A percentile compares a stretch with the other conserved stretches of the same genome.
phyloP scores from a whole-genome alignment of 2,113 vertebrate genomes.

The Ancistrus triradiatus region DNA sequence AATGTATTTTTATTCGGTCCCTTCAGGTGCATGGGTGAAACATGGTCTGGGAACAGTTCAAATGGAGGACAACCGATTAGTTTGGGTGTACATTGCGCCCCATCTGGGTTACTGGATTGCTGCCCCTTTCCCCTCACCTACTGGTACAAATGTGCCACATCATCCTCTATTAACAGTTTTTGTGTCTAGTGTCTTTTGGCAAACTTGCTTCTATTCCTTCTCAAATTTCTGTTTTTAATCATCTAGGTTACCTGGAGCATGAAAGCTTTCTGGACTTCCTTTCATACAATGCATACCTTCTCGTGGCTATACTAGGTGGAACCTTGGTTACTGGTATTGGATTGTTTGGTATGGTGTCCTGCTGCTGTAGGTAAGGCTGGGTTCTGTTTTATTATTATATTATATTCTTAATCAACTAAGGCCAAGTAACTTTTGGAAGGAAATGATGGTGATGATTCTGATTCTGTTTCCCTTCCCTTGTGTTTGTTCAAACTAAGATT shows the following conservation, averaged over 20 bases:
- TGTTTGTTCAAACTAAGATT: too few relatives aligned
- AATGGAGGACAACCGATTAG: slow-evolving; percentile 62
- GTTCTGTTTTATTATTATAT: background rate
- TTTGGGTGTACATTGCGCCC: slow-evolving; percentile 85
- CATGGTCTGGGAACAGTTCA: slow-evolving; percentile 79
- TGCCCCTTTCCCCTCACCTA: slow-evolving; percentile 74
- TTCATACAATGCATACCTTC: slow-evolving; percentile 81
- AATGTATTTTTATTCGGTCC: too few relatives aligned
- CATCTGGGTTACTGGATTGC: slow-evolving; percentile 90
- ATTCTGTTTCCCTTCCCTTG: too few relatives aligned
- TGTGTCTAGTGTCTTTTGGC: background rate
- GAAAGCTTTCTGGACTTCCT: slow-evolving; percentile 76
- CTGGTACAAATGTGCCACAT: slow-evolving; percentile 76
- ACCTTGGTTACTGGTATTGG: slow-evolving; percentile 79
- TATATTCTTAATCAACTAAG: too few relatives aligned
- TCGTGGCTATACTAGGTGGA: slow-evolving; percentile 83
- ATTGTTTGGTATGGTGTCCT: slow-evolving; percentile 80
- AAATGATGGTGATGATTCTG: too few relatives aligned
- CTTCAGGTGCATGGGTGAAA: slow-evolving; percentile 83
- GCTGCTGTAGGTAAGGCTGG: slow-evolving; percentile 86
- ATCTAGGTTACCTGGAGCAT: slow-evolving; percentile 72
- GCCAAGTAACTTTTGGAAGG: too few relatives aligned
- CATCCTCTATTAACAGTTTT: too few relatives aligned
- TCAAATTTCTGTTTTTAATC: slow-evolving; percentile 7
- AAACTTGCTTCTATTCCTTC: background rate